These are phyloP conservation scores for Nemurella pictetii DNA, from an alignment of 2,888 invertebrate genomes.

Conservation along the genomic window DNA sequence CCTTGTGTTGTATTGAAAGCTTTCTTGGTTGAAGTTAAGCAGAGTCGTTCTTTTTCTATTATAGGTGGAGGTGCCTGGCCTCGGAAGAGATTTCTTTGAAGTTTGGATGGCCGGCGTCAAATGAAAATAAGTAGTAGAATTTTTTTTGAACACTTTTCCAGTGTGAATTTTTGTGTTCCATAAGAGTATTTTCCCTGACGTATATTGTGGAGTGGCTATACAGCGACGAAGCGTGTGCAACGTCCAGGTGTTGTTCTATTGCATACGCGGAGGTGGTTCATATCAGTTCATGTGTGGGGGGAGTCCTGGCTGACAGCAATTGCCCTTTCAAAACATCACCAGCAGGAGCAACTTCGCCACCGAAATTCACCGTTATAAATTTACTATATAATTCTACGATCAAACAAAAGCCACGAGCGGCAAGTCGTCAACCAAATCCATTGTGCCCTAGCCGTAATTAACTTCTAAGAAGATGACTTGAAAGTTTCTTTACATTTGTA, in stretches of 20 bases:
- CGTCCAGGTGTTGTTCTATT: neutral
- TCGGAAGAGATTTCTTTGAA: neutral
- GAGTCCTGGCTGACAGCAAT: neutral
- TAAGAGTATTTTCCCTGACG: too few species aligned
- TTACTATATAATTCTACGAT: neutral
- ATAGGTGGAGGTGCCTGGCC: neutral
- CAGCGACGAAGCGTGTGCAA: neutral
- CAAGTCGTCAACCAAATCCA: neutral
- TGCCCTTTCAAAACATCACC: neutral
- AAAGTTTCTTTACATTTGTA: neutral
- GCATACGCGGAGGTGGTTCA: neutral
- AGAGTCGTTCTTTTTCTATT: too few species aligned
- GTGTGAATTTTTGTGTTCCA: too few species aligned
- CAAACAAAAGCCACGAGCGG: neutral
- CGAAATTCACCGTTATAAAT: neutral
- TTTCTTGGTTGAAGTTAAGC: neutral
- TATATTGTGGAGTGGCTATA: neutral
- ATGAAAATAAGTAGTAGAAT: too few species aligned
- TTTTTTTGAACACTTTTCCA: too few species aligned
- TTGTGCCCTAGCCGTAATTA: neutral
- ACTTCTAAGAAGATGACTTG: neutral
- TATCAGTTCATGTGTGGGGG: neutral
- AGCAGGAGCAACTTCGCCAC: neutral
- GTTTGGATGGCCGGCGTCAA: neutral
- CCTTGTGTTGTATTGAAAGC: neutral